These are phyloP conservation scores for Diplosoma virens DNA, from an alignment of 23 tunicate genomes.

Conservation along the genomic window DNA sequence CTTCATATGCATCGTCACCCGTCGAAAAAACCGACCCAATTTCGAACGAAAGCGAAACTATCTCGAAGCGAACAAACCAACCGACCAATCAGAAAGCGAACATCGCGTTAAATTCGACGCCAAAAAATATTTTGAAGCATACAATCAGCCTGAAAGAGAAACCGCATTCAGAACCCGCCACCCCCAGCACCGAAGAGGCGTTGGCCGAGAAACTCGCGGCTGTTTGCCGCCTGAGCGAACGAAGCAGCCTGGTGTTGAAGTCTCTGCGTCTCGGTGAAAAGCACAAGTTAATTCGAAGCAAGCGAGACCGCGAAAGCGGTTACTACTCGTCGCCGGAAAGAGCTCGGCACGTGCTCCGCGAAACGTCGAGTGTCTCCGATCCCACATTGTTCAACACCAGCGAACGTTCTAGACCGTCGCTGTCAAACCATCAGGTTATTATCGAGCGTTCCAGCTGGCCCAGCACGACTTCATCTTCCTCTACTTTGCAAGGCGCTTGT, in stretches of 20 bases:
- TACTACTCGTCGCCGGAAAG: constrained; percentile 88
- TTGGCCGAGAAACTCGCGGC: constrained; percentile 67
- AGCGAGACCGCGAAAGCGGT: constrained; percentile 77
- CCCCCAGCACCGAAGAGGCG: not conserved
- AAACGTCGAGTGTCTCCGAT: not conserved
- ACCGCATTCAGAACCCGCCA: constrained; percentile 9
- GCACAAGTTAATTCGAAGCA: constrained; percentile 42
- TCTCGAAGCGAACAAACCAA: too few relatives aligned
- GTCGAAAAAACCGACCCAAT: too few relatives aligned
- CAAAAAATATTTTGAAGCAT: constrained; percentile 7
- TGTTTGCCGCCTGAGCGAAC: constrained; percentile 65
- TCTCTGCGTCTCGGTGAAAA: constrained; percentile 32
- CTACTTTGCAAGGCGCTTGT: not conserved
- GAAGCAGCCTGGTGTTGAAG: constrained; percentile 63
- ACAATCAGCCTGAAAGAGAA: not conserved
- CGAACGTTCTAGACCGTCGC: not conserved
- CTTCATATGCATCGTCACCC: too few relatives aligned
- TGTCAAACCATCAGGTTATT: not conserved
- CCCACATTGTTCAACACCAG: not conserved
- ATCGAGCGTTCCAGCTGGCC: not conserved
- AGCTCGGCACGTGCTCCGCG: constrained; percentile 1
- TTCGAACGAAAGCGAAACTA: too few relatives aligned
- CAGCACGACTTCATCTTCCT: not conserved
- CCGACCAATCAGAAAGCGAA: too few relatives aligned
- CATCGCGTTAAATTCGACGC: too few relatives aligned